Evolutionary conservation across 37 sponge, comb jelly and placozoan genomes (phyloP).

Genomic region (Spongilla lacustris): DNA sequence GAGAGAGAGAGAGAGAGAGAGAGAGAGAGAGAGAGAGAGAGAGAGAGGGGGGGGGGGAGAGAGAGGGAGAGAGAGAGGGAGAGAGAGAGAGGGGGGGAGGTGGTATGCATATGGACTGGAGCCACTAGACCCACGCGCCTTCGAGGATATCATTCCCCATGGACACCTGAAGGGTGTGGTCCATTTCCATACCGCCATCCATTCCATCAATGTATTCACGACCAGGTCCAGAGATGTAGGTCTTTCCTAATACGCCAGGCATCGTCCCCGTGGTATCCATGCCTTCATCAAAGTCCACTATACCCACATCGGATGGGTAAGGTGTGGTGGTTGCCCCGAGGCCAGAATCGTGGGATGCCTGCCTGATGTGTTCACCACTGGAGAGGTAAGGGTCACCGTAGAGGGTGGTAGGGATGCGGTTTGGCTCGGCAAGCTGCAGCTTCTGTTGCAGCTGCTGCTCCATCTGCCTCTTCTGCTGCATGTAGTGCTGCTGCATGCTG

Average conservation of each 20-base stretch:
- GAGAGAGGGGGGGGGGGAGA: neutral
- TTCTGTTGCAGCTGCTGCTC: conserved; percentile 34
- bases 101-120: neutral
- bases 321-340: conserved; percentile 37
- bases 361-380: conserved; percentile 51
- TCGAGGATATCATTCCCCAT: neutral
- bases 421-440: conserved; percentile 9
- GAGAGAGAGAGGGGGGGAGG: neutral
- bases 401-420: conserved; percentile 31
- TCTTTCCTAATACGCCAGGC: neutral
- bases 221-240: neutral
- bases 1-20: neutral
- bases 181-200: neutral
- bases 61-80: neutral
- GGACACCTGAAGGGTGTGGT: neutral
- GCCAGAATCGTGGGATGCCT: conserved; percentile 69
- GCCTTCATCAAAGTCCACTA: conserved; percentile 28
- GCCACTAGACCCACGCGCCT: neutral
- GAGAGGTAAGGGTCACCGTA: conserved; percentile 66
- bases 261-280: conserved; percentile 30
- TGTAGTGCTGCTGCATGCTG: conserved; percentile 26
- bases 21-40: neutral
- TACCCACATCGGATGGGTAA: conserved; percentile 34
- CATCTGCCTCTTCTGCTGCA: conserved; percentile 10
- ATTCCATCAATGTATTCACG: neutral